phyloP scores from a whole-genome alignment of 1,140 invertebrate genomes.

The Polypedilum vanderplanki region DNA sequence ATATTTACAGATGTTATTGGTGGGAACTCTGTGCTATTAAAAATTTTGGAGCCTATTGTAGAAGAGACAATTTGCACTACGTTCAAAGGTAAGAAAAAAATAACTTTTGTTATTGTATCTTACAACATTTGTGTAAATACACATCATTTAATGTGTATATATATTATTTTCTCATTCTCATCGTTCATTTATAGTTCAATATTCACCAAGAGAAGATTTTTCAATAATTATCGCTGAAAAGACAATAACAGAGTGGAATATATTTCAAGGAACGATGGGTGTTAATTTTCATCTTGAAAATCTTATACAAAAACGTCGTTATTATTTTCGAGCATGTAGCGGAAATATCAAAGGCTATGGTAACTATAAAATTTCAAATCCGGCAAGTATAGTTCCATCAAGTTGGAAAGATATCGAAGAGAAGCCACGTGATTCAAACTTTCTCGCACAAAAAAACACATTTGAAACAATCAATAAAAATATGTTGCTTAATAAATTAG shows the following conservation, averaged over 20 bases:
- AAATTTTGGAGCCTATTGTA: constrained; percentile 46
- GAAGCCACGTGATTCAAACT: constrained; percentile 48
- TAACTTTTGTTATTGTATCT: neutral
- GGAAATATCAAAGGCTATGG: constrained; percentile 91
- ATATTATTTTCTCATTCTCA: constrained; percentile 29
- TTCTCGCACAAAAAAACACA: constrained; percentile 59
- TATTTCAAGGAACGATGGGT: constrained; percentile 50
- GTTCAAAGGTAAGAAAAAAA: constrained; percentile 74
- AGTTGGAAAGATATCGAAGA: constrained; percentile 78
- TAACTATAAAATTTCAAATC: constrained; percentile 62
- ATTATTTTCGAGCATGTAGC: constrained; percentile 77
- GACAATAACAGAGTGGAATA: constrained; percentile 63
- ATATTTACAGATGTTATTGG: constrained; percentile 67
- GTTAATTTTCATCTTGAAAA: constrained; percentile 62
- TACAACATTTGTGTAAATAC: neutral
- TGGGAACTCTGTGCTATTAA: constrained; percentile 64
- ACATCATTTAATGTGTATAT: constrained; percentile 9
- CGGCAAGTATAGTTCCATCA: constrained; percentile 77
- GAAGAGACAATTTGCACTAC: constrained; percentile 73
- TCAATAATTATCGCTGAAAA: constrained; percentile 64
- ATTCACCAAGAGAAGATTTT: constrained; percentile 79
- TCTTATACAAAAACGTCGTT: constrained; percentile 70
- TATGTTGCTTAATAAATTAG: constrained; percentile 56
- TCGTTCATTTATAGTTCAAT: constrained; percentile 59
- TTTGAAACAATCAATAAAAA: constrained; percentile 70